Conservation (phyloP, 2,113 vertebrate species). For the Promerops cafer region DNA sequence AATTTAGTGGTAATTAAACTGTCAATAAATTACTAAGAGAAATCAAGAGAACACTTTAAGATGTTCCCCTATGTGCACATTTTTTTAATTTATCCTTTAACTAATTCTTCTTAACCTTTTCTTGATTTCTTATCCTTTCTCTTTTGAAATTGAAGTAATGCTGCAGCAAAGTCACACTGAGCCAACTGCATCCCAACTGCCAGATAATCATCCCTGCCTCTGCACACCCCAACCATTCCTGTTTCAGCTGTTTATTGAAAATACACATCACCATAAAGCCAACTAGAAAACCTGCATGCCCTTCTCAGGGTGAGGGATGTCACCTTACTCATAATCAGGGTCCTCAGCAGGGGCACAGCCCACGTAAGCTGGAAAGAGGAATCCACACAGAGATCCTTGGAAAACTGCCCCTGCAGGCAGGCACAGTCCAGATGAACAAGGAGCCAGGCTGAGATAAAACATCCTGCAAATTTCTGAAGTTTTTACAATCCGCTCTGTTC, state of each 20-base stretch:
- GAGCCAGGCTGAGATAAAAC: not conserved
- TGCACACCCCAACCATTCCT: not conserved
- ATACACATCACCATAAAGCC: not conserved
- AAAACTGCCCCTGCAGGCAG: not conserved
- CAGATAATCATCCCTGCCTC: not conserved
- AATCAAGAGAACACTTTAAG: not conserved
- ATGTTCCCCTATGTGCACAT: not conserved
- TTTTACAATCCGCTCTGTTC: not conserved
- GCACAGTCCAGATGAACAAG: not conserved
- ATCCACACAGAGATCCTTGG: not conserved
- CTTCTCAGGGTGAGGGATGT: not conserved
- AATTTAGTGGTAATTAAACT: not conserved
- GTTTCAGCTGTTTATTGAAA: not conserved
- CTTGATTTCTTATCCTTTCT: not conserved
- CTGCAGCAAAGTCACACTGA: not conserved
- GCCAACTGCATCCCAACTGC: not conserved
- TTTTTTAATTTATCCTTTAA: not conserved
- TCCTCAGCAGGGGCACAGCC: not conserved
- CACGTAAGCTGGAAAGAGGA: not conserved
- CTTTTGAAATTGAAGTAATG: not conserved
- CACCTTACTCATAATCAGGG: not conserved
- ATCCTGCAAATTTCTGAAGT: not conserved
- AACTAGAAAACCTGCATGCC: not conserved
- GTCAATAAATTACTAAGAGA: not conserved
- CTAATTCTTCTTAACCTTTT: not conserved